Conservation (phyloP, 2,888 invertebrate species). For the Pachliopta kotzebuea region DNA sequence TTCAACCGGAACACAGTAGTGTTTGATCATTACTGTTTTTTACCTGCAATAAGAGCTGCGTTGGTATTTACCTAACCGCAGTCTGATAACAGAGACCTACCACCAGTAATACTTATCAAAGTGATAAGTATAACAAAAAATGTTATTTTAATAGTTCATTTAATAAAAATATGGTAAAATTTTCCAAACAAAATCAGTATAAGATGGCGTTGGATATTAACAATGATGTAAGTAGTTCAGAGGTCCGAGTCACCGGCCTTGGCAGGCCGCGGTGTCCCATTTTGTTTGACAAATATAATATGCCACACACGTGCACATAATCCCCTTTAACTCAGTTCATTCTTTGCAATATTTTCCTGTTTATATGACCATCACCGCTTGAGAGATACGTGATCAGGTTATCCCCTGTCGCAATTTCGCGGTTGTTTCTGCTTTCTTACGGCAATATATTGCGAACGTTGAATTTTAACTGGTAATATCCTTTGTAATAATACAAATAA, state of each 20-base stretch:
- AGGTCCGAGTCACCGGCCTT: conserved; percentile 2
- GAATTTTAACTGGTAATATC: not conserved
- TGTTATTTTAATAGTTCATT: not conserved
- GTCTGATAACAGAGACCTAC: too few relatives aligned
- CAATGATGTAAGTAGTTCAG: not conserved
- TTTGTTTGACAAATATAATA: conserved; percentile 5
- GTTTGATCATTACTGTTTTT: too few relatives aligned
- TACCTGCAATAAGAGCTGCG: too few relatives aligned
- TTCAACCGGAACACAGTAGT: too few relatives aligned
- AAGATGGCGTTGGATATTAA: not conserved
- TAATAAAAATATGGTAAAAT: too few relatives aligned
- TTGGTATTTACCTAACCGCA: too few relatives aligned
- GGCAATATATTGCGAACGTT: not conserved
- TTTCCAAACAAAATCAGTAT: not conserved
- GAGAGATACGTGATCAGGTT: conserved; percentile 22
- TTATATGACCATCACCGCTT: conserved; percentile 23
- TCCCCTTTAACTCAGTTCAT: conserved; percentile 18
- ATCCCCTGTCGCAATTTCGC: conserved; percentile 13
- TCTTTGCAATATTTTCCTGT: conserved; percentile 24
- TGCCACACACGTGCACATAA: conserved; percentile 19
- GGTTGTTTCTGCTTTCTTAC: conserved; percentile 1
- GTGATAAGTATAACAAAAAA: too few relatives aligned
- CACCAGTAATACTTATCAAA: too few relatives aligned
- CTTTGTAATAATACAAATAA: too few relatives aligned
- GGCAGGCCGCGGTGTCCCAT: conserved; percentile 4